A percentile compares a stretch with the other conserved stretches of the same genome.
Evolutionary conservation across 2,888 invertebrate species (phyloP).

Genomic region (Unio pictorum): DNA sequence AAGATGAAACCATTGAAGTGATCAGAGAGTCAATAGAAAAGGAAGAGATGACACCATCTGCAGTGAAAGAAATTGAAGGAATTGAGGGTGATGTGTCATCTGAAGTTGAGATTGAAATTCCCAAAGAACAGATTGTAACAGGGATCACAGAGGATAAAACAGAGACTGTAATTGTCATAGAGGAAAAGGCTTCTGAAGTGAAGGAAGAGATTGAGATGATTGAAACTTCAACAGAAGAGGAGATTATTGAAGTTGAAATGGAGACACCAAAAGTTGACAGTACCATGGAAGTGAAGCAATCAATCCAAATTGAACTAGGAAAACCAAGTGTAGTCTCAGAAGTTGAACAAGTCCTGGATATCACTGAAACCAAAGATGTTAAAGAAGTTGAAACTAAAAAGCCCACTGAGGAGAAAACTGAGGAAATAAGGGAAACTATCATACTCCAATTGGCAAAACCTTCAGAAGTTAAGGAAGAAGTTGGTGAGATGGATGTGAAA

Average conservation of each 20-base stretch:
- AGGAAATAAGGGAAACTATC: slow-evolving; percentile 30
- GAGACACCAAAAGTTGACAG: slow-evolving; percentile 29
- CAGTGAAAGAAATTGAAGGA: slow-evolving; percentile 11
- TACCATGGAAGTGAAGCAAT: slow-evolving; percentile 1
- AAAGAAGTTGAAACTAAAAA: slow-evolving; percentile 20
- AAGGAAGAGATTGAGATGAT: slow-evolving; percentile 22
- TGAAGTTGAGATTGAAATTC: slow-evolving; percentile 14
- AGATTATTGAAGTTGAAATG: slow-evolving; percentile 25
- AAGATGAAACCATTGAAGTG: slow-evolving; percentile 33
- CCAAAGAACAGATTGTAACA: slow-evolving; percentile 4
- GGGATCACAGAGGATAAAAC: background rate
- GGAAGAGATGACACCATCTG: slow-evolving; percentile 25
- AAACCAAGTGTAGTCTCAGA: slow-evolving; percentile 1
- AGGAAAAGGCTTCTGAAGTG: slow-evolving; percentile 11
- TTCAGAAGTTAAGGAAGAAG: slow-evolving; percentile 21
- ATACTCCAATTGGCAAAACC: slow-evolving; percentile 26
- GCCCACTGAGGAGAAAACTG: slow-evolving; percentile 33
- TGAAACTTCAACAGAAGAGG: slow-evolving; percentile 28
- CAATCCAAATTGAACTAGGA: slow-evolving; percentile 6
- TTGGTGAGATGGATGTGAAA: slow-evolving; percentile 21
- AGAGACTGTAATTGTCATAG: background rate
- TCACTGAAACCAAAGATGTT: slow-evolving; percentile 4
- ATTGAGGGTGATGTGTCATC: slow-evolving; percentile 8
- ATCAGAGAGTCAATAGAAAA: slow-evolving; percentile 27
- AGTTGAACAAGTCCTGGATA: slow-evolving; percentile 7